These are phyloP conservation scores for Pholis gunnellus DNA, from an alignment of 2,113 vertebrate species.

Conservation along the genomic window DNA sequence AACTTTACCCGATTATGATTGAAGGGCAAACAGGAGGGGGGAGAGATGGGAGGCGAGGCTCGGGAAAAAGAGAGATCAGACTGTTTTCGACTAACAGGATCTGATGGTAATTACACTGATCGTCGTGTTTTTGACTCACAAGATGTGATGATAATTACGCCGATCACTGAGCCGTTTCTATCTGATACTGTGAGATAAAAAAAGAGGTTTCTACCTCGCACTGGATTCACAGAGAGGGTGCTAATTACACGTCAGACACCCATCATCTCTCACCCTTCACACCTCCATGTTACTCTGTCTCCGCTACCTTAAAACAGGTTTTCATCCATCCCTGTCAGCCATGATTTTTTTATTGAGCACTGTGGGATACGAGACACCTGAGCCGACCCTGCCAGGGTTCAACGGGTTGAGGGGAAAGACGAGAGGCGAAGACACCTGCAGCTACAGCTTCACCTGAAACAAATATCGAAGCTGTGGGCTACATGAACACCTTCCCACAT, in stretches of 20 bases:
- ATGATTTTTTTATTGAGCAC: slow-evolving; percentile 58
- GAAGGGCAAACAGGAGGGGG: slow-evolving; percentile 2
- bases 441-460: not conserved
- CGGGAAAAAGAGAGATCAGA: slow-evolving; percentile 35
- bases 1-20: slow-evolving; percentile 28
- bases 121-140: slow-evolving; percentile 42
- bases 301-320: slow-evolving; percentile 25
- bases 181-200: slow-evolving; percentile 56
- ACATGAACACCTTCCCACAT: not conserved
- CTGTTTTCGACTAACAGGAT: slow-evolving; percentile 49
- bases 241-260: slow-evolving; percentile 46
- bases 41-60: not conserved
- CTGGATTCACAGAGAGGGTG: slow-evolving; percentile 26
- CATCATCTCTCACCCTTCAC: slow-evolving; percentile 42
- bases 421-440: slow-evolving; percentile 2
- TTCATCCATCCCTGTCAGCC: slow-evolving; percentile 36
- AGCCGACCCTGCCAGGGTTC: not conserved
- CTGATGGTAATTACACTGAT: slow-evolving; percentile 67
- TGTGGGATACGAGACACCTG: slow-evolving; percentile 29
- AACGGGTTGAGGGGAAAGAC: not conserved
- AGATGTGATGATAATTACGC: slow-evolving; percentile 65
- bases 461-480: not conserved
- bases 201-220: slow-evolving; percentile 42
- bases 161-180: slow-evolving; percentile 42
- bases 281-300: slow-evolving; percentile 19